phyloP scores from a whole-genome alignment of 2,113 vertebrate species.

The Phalacrocorax pelagicus region DNA sequence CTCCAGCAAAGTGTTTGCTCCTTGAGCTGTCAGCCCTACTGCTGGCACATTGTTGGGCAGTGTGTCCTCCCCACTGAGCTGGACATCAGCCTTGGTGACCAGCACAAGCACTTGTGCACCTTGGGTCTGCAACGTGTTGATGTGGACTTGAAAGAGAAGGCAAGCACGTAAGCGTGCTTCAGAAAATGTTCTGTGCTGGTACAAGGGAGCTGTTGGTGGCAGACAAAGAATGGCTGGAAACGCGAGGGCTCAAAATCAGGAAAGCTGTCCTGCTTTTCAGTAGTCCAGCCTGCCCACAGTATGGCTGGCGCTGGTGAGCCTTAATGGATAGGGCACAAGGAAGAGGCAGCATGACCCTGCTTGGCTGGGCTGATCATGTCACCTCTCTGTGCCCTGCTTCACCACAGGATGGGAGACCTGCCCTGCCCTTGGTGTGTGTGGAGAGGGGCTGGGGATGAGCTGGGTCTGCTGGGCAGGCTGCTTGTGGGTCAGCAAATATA shows the following conservation, averaged over 20 bases:
- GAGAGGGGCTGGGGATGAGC: neutral
- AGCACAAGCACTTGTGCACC: fast-evolving
- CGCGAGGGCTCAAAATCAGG: neutral
- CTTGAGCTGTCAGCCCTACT: neutral
- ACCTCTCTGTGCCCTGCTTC: neutral
- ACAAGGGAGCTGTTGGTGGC: neutral
- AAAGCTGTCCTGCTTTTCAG: neutral
- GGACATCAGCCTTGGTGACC: neutral
- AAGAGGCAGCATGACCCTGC: neutral
- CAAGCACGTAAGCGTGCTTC: neutral
- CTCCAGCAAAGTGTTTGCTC: neutral
- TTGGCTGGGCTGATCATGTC: neutral
- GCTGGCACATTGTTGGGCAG: neutral
- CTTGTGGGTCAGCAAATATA: neutral
- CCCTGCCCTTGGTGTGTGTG: too few species aligned
- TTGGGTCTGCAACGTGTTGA: neutral
- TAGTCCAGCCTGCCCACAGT: neutral
- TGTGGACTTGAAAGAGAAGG: neutral
- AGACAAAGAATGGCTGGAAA: neutral
- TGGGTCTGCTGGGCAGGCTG: neutral
- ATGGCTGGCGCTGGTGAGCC: neutral
- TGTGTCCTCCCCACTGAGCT: neutral
- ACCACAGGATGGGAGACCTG: neutral
- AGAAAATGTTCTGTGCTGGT: neutral
- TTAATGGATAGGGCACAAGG: neutral